Percentiles rank a stretch among this genome's conserved stretches.
Evolutionary conservation across 1,140 invertebrate genomes (phyloP).

Genomic region (Tetranychus cinnabarinus): DNA sequence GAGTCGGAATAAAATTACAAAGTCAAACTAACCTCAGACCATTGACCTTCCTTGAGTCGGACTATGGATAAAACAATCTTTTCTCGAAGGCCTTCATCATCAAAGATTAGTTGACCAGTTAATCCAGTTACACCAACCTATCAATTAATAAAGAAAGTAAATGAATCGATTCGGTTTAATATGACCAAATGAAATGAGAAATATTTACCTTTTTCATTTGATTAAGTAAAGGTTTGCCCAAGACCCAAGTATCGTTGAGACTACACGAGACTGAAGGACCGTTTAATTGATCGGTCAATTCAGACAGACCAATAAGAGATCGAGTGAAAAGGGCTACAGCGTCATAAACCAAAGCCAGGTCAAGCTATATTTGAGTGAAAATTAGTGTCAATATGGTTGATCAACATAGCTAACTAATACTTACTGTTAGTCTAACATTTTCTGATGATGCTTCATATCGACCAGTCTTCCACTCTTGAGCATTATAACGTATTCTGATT

Average conservation of each 20-base stretch:
- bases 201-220: not conserved
- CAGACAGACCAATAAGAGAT: not conserved
- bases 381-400: not conserved
- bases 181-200: no score
- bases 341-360: not conserved
- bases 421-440: not conserved
- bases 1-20: conserved; percentile 60
- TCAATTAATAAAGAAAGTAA: conserved; percentile 49
- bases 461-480: no score
- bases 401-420: conserved; percentile 17
- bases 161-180: no score
- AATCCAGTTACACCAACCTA: conserved; percentile 73
- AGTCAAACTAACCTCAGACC: not conserved
- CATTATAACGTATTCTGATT: not conserved
- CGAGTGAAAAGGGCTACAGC: not conserved
- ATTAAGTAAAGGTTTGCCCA: not conserved
- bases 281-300: not conserved
- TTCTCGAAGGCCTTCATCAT: conserved; percentile 52
- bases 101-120: conserved; percentile 68
- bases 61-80: conserved; percentile 37
- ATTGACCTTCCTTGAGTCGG: not conserved
- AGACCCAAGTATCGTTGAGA: not conserved
- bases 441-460: no score
- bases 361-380: not conserved
- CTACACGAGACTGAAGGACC: not conserved